Evolutionary conservation across 2,113 vertebrate species (phyloP), one percentile per base, ranked within the genome.

Genomic region (Cairina moschata): DNA sequence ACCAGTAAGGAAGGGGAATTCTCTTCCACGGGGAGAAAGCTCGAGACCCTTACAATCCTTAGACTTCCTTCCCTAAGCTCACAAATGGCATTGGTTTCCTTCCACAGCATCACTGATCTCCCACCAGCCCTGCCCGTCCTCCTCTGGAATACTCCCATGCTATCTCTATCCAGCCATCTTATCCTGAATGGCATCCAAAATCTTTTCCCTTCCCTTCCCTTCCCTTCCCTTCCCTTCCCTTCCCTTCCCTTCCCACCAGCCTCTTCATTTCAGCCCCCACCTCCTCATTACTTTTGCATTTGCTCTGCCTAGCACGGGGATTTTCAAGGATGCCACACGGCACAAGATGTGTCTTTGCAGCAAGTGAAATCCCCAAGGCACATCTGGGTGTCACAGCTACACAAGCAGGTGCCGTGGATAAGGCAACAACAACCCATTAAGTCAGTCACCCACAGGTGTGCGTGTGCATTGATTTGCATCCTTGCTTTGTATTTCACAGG

Each of bases 391-490:
- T 83, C 44, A 36, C 25, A 87, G 78, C n/a, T 72, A 15, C 18
- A 20, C n/a, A 44, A 55, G 44, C 25, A 34, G 34, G 13, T 63
- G 23, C 23, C 42, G 0, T 0, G 48, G 29, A 63, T 66, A 78
- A 68, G 38, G 34, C 48, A 85, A 38, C 54, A 66, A 31, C 23
- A 76, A 21, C 17, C 54, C 91, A 81, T 68, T 12, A 34, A 52
- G 25, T 72, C 76, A 56, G 20, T 77, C 56, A 63, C 16, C 3
- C 16, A 2, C 0, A 0, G 8, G n/a, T 14, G 34, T 21, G 5
- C 14, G 44, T 23, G 11, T 34, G 25, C 9, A 5, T 4, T 67
- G 40, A 25, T 67, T 87, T 85, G 36, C 32, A 60, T 23, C 46
- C 90, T 80, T 73, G 56, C 23, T 84, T 74, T 40, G 13, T 54